phyloP scores from a whole-genome alignment of 2,113 vertebrate species.

The Centropus bengalensis region DNA sequence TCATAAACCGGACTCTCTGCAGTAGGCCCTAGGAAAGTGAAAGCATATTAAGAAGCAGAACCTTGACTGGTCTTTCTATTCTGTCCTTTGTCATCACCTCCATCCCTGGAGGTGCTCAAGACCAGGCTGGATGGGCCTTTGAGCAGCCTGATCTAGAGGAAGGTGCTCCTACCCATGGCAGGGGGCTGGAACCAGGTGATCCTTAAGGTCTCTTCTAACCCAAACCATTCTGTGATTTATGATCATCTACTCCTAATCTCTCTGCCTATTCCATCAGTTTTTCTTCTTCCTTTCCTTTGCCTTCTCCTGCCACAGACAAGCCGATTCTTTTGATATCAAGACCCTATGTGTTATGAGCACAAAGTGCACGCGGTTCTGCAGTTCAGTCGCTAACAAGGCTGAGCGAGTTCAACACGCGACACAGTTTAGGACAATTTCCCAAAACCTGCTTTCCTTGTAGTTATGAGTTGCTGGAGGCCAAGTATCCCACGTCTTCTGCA shows the following conservation, averaged over 20 bases:
- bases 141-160: too few relatives aligned
- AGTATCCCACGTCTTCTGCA: rapidly evolving
- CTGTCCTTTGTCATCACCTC: background rate
- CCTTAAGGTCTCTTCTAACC: too few relatives aligned
- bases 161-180: too few relatives aligned
- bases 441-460: background rate
- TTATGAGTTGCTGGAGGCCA: rapidly evolving
- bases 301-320: background rate
- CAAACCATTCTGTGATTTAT: too few relatives aligned
- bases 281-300: background rate
- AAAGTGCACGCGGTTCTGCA: background rate
- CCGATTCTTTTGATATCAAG: background rate
- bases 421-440: background rate
- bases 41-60: background rate
- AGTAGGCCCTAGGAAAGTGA: background rate
- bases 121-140: too few relatives aligned
- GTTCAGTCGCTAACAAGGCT: background rate
- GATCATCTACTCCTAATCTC: background rate
- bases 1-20: background rate
- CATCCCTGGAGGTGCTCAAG: too few relatives aligned
- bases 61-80: background rate
- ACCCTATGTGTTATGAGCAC: background rate
- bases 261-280: background rate
- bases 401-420: background rate
- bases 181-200: too few relatives aligned